phyloP scores from a whole-genome alignment of 2,113 vertebrate genomes.

The Sinocyclocheilus grahami region DNA sequence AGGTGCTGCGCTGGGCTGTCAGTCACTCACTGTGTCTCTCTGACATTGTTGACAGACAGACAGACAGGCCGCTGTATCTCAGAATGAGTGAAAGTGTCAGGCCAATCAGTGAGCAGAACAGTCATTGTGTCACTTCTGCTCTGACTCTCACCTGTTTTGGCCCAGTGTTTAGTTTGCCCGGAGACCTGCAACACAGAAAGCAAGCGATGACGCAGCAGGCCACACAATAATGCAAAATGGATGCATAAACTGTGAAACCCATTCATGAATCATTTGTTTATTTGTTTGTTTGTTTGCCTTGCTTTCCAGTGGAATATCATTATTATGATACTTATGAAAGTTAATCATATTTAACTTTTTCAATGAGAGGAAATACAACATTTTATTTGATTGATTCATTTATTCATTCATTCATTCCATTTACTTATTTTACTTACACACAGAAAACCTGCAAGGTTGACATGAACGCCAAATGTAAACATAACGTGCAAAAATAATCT shows the following conservation, averaged over 20 bases:
- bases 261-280: neutral
- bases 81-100: slow-evolving; percentile 51
- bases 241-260: neutral
- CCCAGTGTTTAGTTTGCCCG: neutral
- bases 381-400: too few relatives aligned
- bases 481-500: too few relatives aligned
- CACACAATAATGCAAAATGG: neutral
- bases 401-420: too few relatives aligned
- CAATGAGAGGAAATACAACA: too few relatives aligned
- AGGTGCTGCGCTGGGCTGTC: slow-evolving; percentile 66
- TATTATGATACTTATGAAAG: too few relatives aligned
- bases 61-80: slow-evolving; percentile 63
- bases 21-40: slow-evolving; percentile 54
- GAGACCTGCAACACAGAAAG: neutral
- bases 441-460: too few relatives aligned
- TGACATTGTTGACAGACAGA: slow-evolving; percentile 55
- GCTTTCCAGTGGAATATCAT: neutral
- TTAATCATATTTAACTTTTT: neutral
- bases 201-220: neutral
- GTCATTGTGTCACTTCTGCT: slow-evolving; percentile 61
- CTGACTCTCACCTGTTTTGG: slow-evolving; percentile 25
- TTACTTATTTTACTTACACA: too few relatives aligned
- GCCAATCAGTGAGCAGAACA: slow-evolving; percentile 64
- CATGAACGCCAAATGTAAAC: too few relatives aligned
- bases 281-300: neutral